Base-by-base conservation (phyloP, 1,140 invertebrate genomes). In the Calliphora vicina region DNA sequence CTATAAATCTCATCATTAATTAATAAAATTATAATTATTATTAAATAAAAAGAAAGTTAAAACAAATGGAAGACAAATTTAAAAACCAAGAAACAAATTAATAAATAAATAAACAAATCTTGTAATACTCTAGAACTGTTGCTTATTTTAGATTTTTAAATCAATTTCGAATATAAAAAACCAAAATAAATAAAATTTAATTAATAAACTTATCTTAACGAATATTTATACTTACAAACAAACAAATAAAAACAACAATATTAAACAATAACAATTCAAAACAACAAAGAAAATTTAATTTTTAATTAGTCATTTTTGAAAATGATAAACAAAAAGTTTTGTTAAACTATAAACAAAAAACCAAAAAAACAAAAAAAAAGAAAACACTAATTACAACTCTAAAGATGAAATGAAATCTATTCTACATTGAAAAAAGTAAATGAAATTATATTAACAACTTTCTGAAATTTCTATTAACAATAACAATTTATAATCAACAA, bases 91-190 rank as follows among this genome's bases (percentile, higher is more conserved):
- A 71, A 71, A 23, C 23, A 9, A 71, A 71, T 1, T 25, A 71
- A 23, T 10, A 71, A 26, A 71, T 12, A 26, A 26, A 73, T 12
- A 73, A 26, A 9, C 1, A 27, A 73, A 8, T 27, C 71, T 27
- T 71, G 20, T 71, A 71, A 71, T 71, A 20, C 26, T 73, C 71
- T 73, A 73, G 71, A 73, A 73, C 71, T 73, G 71, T 73, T 73
- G 71, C 71, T 73, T 73, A 23, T 73, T 73, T 73, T 73, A 73
- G 71, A 73, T 27, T 73, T 73, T 73, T 73, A 73, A 72, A 27
- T 27, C 9, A 27, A 73, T 73, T 27, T 73, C 26, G 13, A 35
- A 35, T 35, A 35, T 35, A 35, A 35, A 35, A 27, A 25, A 73
- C 25, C 27, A 27, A 72, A 73, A 27, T 73, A 73, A 73, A 73